Base-by-base conservation (phyloP, 2,888 invertebrate species). In the Cerastis rubricosa region DNA sequence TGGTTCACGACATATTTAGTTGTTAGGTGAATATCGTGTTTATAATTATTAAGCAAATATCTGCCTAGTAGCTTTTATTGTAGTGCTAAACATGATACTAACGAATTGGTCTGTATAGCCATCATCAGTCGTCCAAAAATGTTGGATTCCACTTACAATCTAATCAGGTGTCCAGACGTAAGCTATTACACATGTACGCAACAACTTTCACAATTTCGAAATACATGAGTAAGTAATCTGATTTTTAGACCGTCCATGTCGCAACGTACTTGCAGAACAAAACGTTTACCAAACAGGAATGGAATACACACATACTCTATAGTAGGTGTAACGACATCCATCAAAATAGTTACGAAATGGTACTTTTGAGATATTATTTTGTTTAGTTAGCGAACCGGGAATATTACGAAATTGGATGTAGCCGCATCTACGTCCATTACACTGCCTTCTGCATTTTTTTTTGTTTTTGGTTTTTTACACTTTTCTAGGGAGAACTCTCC, bases 1-100 rank as follows among this genome's bases (percentile, higher is more conserved):
- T 76, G 40, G 70, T 61, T 54, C 19, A 54, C 29, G 76, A 67
- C 61, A 64, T 61, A 82, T 78, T 72, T 11, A 63, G 61, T 47
- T 61, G 29, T 61, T 49, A 45, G n/a, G 63, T 45, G 40, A 71
- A 64, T n/a, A 61, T n/a, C 47, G 29, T 40, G 40, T 49, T 74
- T 66, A 54, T 51, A 65, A 51, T 22, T 17, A 57, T n/a, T 51
- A 65, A 12, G 47, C n/a, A 25, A 57, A 49, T 51, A 65, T 12
- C 12, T 40, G 51, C 11, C 7, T 43, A 54, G 43, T 8, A n/a
- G 12, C 19, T 17, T 57, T 25, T 54, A n/a, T 12, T 14, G 14
- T 25, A 14, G 57, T 25, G 25, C 25, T 57, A 25, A 14, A 25
- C 14, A 57, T 14, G 57, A 57, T 14, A 25, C 2, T 11, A 25